Base-by-base conservation (phyloP, 2,888 invertebrate genomes). In the Galeopsomyia nigrocyanea region DNA sequence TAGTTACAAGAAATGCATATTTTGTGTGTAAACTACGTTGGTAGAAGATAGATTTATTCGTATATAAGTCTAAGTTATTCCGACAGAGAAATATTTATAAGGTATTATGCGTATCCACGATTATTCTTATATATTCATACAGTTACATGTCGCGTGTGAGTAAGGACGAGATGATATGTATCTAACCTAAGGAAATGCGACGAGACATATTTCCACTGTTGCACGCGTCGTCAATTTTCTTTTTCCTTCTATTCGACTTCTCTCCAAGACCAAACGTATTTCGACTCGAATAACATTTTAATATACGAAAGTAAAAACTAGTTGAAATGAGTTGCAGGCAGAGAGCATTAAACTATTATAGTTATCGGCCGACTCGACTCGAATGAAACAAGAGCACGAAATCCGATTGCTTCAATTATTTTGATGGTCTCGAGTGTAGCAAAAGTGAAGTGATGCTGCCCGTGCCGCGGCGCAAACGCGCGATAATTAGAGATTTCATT, bases 131-230 rank as follows among this genome's bases (percentile, higher is more conserved):
- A 60, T 70, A 56, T 67, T 50, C 66, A 57, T 62, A 66, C 49
- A 71, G 66, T 67, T 66, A 66, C 53, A 55, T 17, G 58, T 31
- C 60, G 57, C 55, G 58, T 67, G 73, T 73, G 76, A 76, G 80
- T 79, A 82, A 81, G 80, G 79, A 82, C 79, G 80, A 80, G 79
- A 83, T 83, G 84, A 84, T 84, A 84, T 83, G 83, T 84, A 79
- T 77, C 83, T 83, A 84, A 77, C 70, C 83, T 83, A 83, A 74
- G 72, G 75, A 75, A 71, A 60, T 77, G 57, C 60, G 26, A 66
- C 46, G 39, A 31, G 62, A 6, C 50, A 14, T 55, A 67, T 46
- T 57, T 31, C 64, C n/a, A 58, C 64, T 56, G 22, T 62, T 50
- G 39, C 39, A 14, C 21, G 19, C 22, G 16, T 55, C 14, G 22